These are phyloP conservation scores for Tinamus major DNA, from an alignment of 2,797 vertebrate genomes.

Conservation along the genomic window DNA sequence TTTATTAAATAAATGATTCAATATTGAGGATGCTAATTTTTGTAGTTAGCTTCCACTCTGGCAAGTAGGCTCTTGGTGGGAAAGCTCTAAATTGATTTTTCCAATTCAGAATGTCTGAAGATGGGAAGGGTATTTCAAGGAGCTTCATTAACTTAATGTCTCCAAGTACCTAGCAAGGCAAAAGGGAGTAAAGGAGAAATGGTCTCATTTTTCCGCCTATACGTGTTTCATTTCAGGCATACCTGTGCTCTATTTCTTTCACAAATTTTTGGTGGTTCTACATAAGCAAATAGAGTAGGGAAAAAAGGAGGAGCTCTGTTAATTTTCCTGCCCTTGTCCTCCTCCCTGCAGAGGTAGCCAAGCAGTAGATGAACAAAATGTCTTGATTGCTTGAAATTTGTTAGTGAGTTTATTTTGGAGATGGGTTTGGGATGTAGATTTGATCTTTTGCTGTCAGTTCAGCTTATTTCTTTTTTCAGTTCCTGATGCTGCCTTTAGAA, in stretches of 20 bases:
- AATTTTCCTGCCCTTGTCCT: background rate
- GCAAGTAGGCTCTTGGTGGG: background rate
- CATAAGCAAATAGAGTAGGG: background rate
- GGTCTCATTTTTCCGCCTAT: background rate
- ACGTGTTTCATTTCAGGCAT: background rate
- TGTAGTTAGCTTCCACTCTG: background rate
- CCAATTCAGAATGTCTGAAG: background rate
- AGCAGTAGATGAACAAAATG: background rate
- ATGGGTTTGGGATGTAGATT: background rate
- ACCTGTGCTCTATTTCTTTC: background rate
- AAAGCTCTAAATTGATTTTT: background rate
- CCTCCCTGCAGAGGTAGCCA: background rate
- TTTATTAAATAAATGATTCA: slow-evolving; percentile 7
- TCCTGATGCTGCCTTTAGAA: background rate
- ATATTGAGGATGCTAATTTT: background rate
- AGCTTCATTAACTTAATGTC: background rate
- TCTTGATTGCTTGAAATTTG: background rate
- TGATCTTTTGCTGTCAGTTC: background rate
- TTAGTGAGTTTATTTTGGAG: background rate
- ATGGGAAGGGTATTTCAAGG: background rate
- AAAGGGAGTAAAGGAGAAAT: background rate
- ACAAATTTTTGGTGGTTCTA: background rate
- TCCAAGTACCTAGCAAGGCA: rapidly evolving
- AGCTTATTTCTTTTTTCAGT: background rate
- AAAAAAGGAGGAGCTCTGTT: background rate